Evolutionary conservation across 2,888 invertebrate species (phyloP).

Genomic region (Idaea aversata): DNA sequence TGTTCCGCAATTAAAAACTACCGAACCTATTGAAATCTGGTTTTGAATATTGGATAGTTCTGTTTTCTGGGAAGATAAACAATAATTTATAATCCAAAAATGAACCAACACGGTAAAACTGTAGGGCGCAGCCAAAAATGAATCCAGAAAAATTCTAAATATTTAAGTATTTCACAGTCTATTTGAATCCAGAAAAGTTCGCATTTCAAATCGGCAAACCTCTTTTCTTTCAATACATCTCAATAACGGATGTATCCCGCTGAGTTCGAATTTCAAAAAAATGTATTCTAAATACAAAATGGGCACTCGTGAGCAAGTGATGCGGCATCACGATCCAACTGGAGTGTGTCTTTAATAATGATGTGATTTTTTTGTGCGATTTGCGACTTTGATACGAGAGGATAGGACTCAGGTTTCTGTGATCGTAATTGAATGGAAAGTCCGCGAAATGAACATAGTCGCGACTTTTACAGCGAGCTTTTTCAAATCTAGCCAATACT

Average conservation of each 20-base stretch:
- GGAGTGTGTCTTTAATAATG: slow-evolving; percentile 56
- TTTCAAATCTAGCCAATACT: slow-evolving; percentile 74
- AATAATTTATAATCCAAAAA: too few relatives aligned
- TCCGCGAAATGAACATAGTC: slow-evolving; percentile 73
- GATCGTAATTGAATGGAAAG: slow-evolving; percentile 37
- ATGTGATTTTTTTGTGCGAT: slow-evolving; percentile 29
- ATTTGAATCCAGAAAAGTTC: neutral
- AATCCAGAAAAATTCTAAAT: too few relatives aligned
- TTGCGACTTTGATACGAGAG: slow-evolving; percentile 21
- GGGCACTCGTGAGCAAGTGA: slow-evolving; percentile 60
- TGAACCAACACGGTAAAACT: too few relatives aligned
- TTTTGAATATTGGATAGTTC: too few relatives aligned
- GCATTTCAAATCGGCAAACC: neutral
- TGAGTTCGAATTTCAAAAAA: slow-evolving; percentile 33
- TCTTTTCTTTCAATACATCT: slow-evolving; percentile 11
- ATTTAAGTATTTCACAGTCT: neutral
- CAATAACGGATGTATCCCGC: slow-evolving; percentile 20
- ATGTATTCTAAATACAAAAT: slow-evolving; percentile 57
- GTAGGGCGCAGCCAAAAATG: too few relatives aligned
- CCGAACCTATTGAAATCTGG: too few relatives aligned
- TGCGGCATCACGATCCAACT: slow-evolving; percentile 71
- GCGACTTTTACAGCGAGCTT: slow-evolving; percentile 64
- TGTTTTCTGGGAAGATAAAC: too few relatives aligned
- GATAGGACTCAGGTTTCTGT: slow-evolving; percentile 29
- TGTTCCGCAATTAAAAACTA: too few relatives aligned